A percentile compares a stretch with the other conserved stretches of the same genome.
Evolutionary conservation across 2,888 invertebrate species (phyloP).

Genomic region (Unio pictorum): DNA sequence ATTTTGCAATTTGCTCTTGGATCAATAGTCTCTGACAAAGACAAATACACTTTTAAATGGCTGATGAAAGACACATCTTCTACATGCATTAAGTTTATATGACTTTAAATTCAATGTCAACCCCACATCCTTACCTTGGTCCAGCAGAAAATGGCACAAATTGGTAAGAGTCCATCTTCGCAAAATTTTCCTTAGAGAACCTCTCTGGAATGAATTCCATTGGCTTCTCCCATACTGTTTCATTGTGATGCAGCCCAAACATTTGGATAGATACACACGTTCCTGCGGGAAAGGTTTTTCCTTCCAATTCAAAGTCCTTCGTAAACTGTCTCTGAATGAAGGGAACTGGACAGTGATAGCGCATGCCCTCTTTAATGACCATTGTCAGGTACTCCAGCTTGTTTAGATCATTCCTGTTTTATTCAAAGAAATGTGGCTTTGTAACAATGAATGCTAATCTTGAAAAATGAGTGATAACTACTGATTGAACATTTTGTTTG

Average conservation of each 20-base stretch:
- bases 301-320: conserved; percentile 52
- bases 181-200: conserved; percentile 25
- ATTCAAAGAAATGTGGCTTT: neutral
- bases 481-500: neutral
- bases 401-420: conserved; percentile 55
- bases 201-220: conserved; percentile 34
- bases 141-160: conserved; percentile 42
- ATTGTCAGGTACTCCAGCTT: conserved; percentile 58
- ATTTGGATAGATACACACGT: conserved; percentile 43
- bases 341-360: conserved; percentile 57
- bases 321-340: conserved; percentile 52
- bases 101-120: too few species aligned
- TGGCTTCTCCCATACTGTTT: conserved; percentile 27
- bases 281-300: conserved; percentile 44
- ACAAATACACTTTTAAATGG: too few species aligned
- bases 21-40: too few species aligned
- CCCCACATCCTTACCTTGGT: conserved; percentile 17
- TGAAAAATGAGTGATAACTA: neutral
- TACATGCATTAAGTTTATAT: too few species aligned
- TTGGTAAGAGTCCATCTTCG: conserved; percentile 29
- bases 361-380: conserved; percentile 64
- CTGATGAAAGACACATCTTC: too few species aligned
- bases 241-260: conserved; percentile 47
- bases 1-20: too few species aligned
- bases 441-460: neutral